Evolutionary conservation across 2,888 invertebrate genomes (phyloP).

Genomic region (Azorinus chamasolen): DNA sequence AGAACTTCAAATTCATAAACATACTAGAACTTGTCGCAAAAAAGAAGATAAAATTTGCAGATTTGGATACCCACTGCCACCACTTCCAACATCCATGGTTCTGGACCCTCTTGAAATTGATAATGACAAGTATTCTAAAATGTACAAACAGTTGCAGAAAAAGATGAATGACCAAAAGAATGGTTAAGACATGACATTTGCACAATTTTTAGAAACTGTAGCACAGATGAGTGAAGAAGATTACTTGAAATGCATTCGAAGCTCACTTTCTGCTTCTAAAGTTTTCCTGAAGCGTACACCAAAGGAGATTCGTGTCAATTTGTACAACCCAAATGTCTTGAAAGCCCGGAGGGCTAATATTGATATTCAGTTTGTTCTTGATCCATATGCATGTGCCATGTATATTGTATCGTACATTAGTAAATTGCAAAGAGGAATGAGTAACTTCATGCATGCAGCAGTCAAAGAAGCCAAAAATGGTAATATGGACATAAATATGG

Average conservation of each 20-base stretch:
- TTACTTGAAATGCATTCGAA: slow-evolving; percentile 36
- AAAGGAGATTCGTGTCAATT: slow-evolving; percentile 68
- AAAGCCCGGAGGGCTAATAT: slow-evolving; percentile 80
- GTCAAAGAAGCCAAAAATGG: slow-evolving; percentile 71
- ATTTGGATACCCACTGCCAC: slow-evolving; percentile 15
- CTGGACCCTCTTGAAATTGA: slow-evolving; percentile 13
- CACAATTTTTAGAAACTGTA: not conserved
- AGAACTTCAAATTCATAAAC: slow-evolving; percentile 18
- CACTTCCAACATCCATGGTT: not conserved
- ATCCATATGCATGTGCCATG: slow-evolving; percentile 80
- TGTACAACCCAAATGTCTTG: slow-evolving; percentile 70
- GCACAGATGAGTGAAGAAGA: slow-evolving; percentile 17
- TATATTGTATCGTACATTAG: slow-evolving; percentile 74
- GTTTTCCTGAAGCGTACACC: slow-evolving; percentile 61
- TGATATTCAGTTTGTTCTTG: slow-evolving; percentile 83
- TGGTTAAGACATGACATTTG: slow-evolving; percentile 13
- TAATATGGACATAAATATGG: slow-evolving; percentile 62
- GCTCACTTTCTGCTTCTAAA: slow-evolving; percentile 29
- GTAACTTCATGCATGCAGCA: slow-evolving; percentile 55
- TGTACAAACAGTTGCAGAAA: slow-evolving; percentile 1
- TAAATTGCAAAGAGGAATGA: slow-evolving; percentile 51
- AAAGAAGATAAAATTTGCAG: slow-evolving; percentile 15
- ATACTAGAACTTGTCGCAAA: slow-evolving; percentile 28
- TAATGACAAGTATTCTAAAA: slow-evolving; percentile 6
- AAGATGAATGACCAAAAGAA: not conserved